These are phyloP conservation scores for Neopipo cinnamomea DNA, from an alignment of 2,113 vertebrate species.

Conservation along the genomic window DNA sequence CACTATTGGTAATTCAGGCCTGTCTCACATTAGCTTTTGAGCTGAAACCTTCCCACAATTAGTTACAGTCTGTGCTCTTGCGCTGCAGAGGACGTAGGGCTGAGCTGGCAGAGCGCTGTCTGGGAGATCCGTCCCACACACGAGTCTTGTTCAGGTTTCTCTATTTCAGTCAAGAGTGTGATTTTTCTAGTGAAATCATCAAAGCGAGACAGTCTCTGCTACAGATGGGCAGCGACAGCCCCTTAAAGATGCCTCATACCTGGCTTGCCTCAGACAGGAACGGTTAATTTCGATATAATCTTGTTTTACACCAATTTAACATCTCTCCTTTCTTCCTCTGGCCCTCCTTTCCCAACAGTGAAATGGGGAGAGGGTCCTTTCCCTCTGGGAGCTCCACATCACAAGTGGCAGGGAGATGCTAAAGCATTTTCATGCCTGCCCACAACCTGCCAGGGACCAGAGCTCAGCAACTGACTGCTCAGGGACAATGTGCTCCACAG, in stretches of 20 bases:
- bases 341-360: neutral
- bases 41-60: conserved; percentile 40
- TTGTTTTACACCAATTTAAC: neutral
- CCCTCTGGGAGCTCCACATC: neutral
- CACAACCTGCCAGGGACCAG: neutral
- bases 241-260: neutral
- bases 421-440: neutral
- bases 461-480: neutral
- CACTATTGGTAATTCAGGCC: conserved; percentile 45
- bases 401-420: neutral
- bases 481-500: neutral
- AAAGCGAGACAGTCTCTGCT: neutral
- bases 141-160: neutral
- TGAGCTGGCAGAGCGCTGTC: conserved; percentile 38
- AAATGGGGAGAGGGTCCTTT: neutral
- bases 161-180: conserved; percentile 44
- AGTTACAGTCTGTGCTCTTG: conserved; percentile 16
- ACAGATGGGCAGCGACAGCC: neutral
- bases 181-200: conserved; percentile 52
- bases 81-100: conserved; percentile 27
- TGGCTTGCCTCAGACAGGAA: neutral
- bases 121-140: conserved; percentile 33
- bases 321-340: neutral
- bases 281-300: neutral
- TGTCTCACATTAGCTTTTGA: conserved; percentile 5